Evolutionary conservation across 2,797 vertebrate genomes (phyloP), one percentile per base, ranked within the genome.

Genomic region (Rhinogobio ventralis): DNA sequence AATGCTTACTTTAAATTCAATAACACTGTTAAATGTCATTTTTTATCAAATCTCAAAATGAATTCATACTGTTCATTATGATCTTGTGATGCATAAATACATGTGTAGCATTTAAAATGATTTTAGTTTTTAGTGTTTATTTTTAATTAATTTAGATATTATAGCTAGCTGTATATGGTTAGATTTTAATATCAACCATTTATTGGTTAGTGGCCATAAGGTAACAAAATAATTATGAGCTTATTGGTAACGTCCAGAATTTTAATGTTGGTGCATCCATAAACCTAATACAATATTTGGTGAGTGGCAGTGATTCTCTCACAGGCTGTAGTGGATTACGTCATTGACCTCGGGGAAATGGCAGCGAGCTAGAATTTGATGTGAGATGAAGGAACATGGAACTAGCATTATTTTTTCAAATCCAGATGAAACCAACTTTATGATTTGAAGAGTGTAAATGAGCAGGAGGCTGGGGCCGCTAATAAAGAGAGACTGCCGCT

Each of bases 361-460:
- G 15, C 55, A 77, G 62, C 49, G 42, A 79, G 20, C 33, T 72
- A 73, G 23, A 82, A 82, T 79, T 49, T 79, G 25, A 73, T 71
- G 28, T 64, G 75, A 20, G 64, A 64, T 19, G 67, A 84, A 67
- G 79, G 36, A 82, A 68, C 82, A 71, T 33, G 49, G 49, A 87
- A 68, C 66, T 39, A 49, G 42, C 28, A 51, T 75, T 57, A 72
- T 42, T 79, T 66, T 82, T 82, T 51, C 15, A 71, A 80, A 67
- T 28, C 33, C 14, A 66, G 23, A 78, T 87, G 39, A 79, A 84
- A 83, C 67, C 45, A 80, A 86, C 64, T 60, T 81, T 39, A 84
- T 83, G 46, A 85, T 86, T 83, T 73, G 45, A 46, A 83, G 79
- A 73, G 64, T 82, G 78, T 84, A 73, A 86, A 62, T 55, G 79